phyloP scores from a whole-genome alignment of 1,140 invertebrate genomes.

The Piezodorus guildinii region DNA sequence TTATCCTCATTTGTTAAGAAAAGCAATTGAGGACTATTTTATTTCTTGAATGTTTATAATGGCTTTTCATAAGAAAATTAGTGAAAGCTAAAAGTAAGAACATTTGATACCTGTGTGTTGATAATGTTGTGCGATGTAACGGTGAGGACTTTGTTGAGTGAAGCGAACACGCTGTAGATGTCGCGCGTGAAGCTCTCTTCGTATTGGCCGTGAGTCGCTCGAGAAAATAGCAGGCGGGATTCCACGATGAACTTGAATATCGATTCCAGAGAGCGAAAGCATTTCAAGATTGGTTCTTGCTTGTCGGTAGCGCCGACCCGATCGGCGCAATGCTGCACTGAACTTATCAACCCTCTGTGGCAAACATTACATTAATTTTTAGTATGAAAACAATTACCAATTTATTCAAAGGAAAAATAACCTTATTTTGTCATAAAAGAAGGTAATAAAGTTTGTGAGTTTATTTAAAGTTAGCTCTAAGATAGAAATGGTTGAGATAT shows the following conservation, averaged over 20 bases:
- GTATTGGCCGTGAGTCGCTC: slow-evolving; percentile 74
- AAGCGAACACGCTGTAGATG: slow-evolving; percentile 59
- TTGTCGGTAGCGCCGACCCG: slow-evolving; percentile 71
- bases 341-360: slow-evolving; percentile 68
- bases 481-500: no score
- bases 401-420: not conserved
- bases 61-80: no score
- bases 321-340: slow-evolving; percentile 83
- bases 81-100: no score
- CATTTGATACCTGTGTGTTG: slow-evolving; percentile 53
- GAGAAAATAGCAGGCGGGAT: slow-evolving; percentile 75
- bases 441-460: no score
- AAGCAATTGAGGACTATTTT: no score
- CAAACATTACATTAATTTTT: no score
- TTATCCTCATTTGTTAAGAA: no score
- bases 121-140: slow-evolving; percentile 58
- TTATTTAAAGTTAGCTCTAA: no score
- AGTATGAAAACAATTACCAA: not conserved
- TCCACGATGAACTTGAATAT: slow-evolving; percentile 93
- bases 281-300: slow-evolving; percentile 79
- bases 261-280: slow-evolving; percentile 82
- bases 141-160: slow-evolving; percentile 63
- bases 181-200: slow-evolving; percentile 74
- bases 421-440: no score
- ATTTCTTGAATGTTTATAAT: no score